These are phyloP conservation scores for Noctua fimbriata DNA, from an alignment of 2,888 invertebrate species.

Conservation along the genomic window DNA sequence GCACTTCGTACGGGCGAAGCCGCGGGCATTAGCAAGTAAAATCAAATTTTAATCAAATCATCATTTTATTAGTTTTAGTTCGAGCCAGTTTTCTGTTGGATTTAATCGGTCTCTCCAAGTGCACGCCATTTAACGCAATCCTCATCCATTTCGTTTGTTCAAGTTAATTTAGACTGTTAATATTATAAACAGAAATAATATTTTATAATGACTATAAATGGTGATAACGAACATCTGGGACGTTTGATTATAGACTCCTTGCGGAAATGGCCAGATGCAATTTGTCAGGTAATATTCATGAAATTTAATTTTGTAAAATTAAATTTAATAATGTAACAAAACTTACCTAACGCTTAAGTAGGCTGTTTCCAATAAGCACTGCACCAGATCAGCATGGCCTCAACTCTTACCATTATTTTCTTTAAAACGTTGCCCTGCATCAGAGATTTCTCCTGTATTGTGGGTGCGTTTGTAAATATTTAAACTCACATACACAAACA, in stretches of 20 bases:
- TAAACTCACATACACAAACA: too few species aligned
- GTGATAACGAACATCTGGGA: not conserved
- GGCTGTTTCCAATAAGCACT: too few species aligned
- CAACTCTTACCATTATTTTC: too few species aligned
- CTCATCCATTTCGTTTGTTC: not conserved
- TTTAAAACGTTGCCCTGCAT: too few species aligned
- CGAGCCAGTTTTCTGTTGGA: not conserved
- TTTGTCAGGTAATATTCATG: not conserved
- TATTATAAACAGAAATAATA: not conserved
- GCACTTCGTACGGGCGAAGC: not conserved
- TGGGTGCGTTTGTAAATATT: too few species aligned
- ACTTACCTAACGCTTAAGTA: too few species aligned
- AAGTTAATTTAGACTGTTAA: not conserved
- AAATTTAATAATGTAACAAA: not conserved
- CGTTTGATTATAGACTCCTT: not conserved
- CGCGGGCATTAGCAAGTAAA: not conserved
- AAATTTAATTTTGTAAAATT: not conserved
- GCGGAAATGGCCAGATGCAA: not conserved
- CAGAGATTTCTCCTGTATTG: too few species aligned
- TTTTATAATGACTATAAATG: not conserved
- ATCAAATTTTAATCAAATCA: not conserved
- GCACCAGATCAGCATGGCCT: too few species aligned
- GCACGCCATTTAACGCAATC: too few species aligned
- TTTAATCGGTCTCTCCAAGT: not conserved
- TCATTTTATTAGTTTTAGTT: not conserved